Evolutionary conservation across 1,140 invertebrate species (phyloP).

Genomic region (Drosophila trapezifrons): DNA sequence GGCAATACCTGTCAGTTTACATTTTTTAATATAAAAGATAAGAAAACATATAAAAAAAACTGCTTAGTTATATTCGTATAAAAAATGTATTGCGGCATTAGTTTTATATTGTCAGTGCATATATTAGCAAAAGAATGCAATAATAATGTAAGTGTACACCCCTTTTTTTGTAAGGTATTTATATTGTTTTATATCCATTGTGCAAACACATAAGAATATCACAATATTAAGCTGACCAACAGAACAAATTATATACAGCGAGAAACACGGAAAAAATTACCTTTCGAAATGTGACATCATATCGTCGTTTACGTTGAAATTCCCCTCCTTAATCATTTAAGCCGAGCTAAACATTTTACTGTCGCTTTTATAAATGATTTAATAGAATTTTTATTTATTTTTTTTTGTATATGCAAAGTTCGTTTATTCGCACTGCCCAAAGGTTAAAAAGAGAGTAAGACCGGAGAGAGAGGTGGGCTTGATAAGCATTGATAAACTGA

Average conservation of each 20-base stretch:
- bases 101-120: background rate
- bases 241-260: background rate
- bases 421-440: constrained; percentile 21
- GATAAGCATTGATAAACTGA: constrained; percentile 21
- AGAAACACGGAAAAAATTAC: background rate
- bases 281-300: constrained; percentile 21
- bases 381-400: constrained; percentile 56
- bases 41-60: constrained; percentile 1
- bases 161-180: background rate
- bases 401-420: constrained; percentile 34
- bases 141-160: background rate
- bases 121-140: background rate
- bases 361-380: constrained; percentile 55
- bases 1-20: background rate
- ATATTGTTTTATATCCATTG: constrained; percentile 52
- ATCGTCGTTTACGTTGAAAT: constrained; percentile 8
- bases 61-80: background rate
- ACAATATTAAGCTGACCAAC: constrained; percentile 34
- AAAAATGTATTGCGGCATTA: background rate
- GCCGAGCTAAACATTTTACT: constrained; percentile 64
- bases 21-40: background rate
- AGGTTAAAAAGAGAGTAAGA: constrained; percentile 30
- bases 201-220: constrained; percentile 37
- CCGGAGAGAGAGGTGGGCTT: constrained; percentile 5
- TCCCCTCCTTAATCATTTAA: constrained; percentile 13